phyloP scores from a whole-genome alignment of 2,113 vertebrate species.

The Caranx ignobilis region DNA sequence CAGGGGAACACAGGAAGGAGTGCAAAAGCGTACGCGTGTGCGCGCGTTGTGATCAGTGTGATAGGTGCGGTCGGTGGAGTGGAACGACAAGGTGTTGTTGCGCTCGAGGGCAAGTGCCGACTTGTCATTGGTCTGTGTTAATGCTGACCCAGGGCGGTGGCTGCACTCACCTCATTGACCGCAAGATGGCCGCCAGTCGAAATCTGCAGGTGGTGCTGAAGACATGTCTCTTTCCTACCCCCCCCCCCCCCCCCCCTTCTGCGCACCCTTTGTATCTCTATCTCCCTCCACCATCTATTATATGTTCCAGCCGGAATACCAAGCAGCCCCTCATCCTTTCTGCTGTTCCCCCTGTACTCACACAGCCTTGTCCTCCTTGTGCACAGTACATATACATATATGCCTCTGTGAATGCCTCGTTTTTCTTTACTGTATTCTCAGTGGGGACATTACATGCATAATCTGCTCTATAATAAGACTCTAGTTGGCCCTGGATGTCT shows the following conservation, averaged over 20 bases:
- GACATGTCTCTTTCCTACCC: constrained; percentile 55
- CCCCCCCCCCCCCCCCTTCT: constrained; percentile 38
- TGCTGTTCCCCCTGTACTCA: constrained; percentile 11
- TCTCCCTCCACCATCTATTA: constrained; percentile 66
- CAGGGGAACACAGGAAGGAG: constrained; percentile 20
- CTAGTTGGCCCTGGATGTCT: constrained; percentile 61
- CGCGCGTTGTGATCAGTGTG: constrained; percentile 58
- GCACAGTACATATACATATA: constrained; percentile 26
- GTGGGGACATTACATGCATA: constrained; percentile 77
- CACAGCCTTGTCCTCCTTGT: constrained; percentile 32
- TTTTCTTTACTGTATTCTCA: constrained; percentile 68
- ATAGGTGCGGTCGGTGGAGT: constrained; percentile 73
- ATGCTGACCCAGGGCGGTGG: constrained; percentile 73
- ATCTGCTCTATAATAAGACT: constrained; percentile 74
- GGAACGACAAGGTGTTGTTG: constrained; percentile 79
- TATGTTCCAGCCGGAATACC: constrained; percentile 57
- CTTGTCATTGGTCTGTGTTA: constrained; percentile 82
- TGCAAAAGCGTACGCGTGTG: constrained; percentile 35
- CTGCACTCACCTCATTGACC: constrained; percentile 81
- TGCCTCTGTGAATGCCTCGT: constrained; percentile 25
- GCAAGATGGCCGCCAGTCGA: constrained; percentile 71
- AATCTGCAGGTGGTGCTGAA: constrained; percentile 75
- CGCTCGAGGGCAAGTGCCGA: constrained; percentile 74
- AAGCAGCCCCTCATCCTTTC: constrained; percentile 58
- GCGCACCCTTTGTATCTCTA: constrained; percentile 50